These are phyloP conservation scores for Drepana arcuata DNA, from an alignment of 1,140 invertebrate genomes.

Conservation along the genomic window DNA sequence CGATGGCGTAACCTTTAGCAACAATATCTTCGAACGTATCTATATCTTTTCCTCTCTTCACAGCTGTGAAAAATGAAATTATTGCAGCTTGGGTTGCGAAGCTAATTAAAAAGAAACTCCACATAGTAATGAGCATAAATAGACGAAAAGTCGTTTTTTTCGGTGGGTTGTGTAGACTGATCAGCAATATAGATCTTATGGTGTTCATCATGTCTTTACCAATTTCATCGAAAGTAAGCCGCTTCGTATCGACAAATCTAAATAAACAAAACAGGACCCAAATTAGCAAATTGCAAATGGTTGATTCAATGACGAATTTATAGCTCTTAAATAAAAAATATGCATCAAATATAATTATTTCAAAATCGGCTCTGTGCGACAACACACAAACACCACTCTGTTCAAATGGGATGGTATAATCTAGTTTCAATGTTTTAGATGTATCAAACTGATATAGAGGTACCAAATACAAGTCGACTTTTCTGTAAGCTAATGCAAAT, in stretches of 20 bases:
- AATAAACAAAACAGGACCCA: conserved; percentile 33
- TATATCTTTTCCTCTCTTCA: conserved; percentile 51
- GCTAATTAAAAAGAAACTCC: conserved; percentile 55
- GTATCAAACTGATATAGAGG: conserved; percentile 56
- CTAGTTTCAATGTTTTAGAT: conserved; percentile 37
- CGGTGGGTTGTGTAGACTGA: conserved; percentile 38
- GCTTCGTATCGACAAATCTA: conserved; percentile 25
- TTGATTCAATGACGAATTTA: no score
- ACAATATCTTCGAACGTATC: conserved; percentile 60
- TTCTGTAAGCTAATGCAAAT: conserved; percentile 39
- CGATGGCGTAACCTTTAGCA: conserved; percentile 45
- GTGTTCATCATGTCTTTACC: conserved; percentile 53
- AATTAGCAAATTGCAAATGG: no score
- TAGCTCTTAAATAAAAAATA: no score
- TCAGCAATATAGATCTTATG: conserved; percentile 35
- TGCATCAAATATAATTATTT: conserved; percentile 45
- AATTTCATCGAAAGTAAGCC: conserved; percentile 36
- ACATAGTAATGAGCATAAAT: conserved; percentile 38
- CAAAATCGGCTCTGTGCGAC: conserved; percentile 41
- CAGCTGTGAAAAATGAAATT: conserved; percentile 55
- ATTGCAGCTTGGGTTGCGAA: conserved; percentile 58
- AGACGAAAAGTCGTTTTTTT: conserved; percentile 37
- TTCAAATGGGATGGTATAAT: conserved; percentile 38
- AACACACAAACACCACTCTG: conserved; percentile 56
- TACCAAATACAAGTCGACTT: conserved; percentile 40